phyloP scores from a whole-genome alignment of 2,113 vertebrate genomes.

The Polypterus senegalus region DNA sequence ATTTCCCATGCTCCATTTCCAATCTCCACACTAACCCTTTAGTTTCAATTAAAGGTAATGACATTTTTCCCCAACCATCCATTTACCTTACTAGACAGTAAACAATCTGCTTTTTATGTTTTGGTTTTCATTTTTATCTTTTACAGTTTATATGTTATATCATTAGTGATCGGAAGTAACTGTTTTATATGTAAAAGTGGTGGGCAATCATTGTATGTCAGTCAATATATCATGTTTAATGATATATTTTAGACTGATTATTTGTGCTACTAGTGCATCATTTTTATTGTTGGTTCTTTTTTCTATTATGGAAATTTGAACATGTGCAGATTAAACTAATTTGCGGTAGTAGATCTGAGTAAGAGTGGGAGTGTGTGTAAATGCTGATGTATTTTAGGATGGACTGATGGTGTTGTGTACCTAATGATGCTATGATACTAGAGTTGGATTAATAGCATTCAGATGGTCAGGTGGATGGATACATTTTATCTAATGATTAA shows the following conservation, averaged over 20 bases:
- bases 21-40: slow-evolving; percentile 18
- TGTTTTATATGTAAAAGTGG: slow-evolving; percentile 25
- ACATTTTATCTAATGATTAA: no score
- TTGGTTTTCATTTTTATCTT: slow-evolving; percentile 12
- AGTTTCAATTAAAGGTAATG: slow-evolving; percentile 23
- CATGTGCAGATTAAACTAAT: no score
- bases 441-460: no score
- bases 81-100: slow-evolving; percentile 13
- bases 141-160: slow-evolving; percentile 25
- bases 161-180: slow-evolving; percentile 19
- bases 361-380: no score
- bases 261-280: no score
- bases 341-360: no score
- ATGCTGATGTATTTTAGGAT: no score
- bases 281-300: no score
- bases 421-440: no score
- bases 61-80: slow-evolving; percentile 1
- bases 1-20: slow-evolving; percentile 21
- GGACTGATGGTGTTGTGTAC: no score
- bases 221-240: not conserved
- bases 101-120: slow-evolving; percentile 13
- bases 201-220: slow-evolving; percentile 19
- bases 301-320: no score
- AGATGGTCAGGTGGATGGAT: no score
- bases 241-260: not conserved